Conservation (phyloP, 2,113 vertebrate species). For the Narcine bancroftii region DNA sequence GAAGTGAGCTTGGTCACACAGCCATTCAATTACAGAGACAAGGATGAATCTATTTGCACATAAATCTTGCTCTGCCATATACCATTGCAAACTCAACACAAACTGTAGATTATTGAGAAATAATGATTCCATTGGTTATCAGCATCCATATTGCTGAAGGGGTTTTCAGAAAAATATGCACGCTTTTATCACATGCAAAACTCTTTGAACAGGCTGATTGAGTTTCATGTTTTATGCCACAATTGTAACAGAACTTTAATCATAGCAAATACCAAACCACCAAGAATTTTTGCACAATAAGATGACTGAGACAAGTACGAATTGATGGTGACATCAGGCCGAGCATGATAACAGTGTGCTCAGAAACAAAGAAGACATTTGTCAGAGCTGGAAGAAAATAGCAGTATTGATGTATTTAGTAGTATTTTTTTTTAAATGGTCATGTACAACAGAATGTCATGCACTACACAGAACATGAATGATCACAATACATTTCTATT, state of each 20-base stretch:
- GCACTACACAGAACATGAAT: neutral
- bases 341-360: neutral
- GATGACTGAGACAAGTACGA: slow-evolving; percentile 17
- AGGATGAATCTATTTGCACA: neutral
- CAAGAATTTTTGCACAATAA: neutral
- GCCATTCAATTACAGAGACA: neutral
- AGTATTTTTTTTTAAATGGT: too few relatives aligned
- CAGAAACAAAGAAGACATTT: slow-evolving; percentile 26
- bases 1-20: neutral
- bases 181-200: neutral
- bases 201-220: neutral
- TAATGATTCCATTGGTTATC: neutral
- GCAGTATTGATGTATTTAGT: slow-evolving; percentile 26
- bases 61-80: neutral
- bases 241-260: slow-evolving; percentile 31
- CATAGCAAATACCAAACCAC: slow-evolving; percentile 26
- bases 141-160: neutral
- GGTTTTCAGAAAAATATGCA: neutral
- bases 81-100: neutral
- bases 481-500: neutral
- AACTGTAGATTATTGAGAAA: neutral
- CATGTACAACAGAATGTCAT: neutral
- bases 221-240: neutral
- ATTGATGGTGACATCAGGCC: slow-evolving; percentile 24
- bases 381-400: slow-evolving; percentile 18